These are phyloP conservation scores for Taeniopygia guttata DNA, from an alignment of 2,797 vertebrate genomes.

Conservation along the genomic window DNA sequence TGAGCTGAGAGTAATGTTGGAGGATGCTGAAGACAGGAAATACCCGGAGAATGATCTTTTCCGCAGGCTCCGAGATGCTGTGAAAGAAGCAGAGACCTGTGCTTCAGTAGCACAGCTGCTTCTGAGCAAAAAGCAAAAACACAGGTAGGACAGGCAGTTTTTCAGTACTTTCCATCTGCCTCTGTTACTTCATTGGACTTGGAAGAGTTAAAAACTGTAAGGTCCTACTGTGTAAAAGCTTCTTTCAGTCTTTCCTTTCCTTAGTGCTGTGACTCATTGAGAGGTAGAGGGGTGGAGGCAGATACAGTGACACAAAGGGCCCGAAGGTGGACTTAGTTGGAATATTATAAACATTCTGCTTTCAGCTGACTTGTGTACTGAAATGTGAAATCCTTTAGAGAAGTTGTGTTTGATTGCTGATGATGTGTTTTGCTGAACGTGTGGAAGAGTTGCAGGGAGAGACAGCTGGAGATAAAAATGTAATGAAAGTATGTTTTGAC, in stretches of 20 bases:
- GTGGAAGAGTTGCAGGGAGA: background rate
- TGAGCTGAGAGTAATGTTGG: conserved; percentile 92
- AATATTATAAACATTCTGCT: background rate
- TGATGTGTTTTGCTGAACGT: background rate
- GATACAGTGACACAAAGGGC: background rate
- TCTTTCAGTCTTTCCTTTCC: background rate
- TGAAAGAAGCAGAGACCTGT: conserved; percentile 97
- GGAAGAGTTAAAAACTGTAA: background rate
- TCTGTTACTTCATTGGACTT: background rate
- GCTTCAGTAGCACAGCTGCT: conserved; percentile 96
- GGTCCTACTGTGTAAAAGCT: background rate
- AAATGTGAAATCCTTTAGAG: background rate
- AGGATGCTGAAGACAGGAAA: conserved; percentile 97
- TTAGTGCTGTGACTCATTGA: background rate
- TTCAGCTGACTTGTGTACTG: background rate
- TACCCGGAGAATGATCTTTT: conserved; percentile 94
- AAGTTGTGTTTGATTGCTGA: background rate
- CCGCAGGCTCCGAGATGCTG: conserved; percentile 89
- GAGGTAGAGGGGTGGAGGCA: background rate
- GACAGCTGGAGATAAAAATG: background rate
- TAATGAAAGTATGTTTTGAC: background rate
- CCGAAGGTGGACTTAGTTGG: background rate
- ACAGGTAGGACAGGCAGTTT: conserved; percentile 79
- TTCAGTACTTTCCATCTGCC: background rate
- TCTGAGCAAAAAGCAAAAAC: conserved; percentile 94